Evolutionary conservation across 2,113 vertebrate genomes (phyloP), one percentile per base, ranked within the genome.

Genomic region (Ctenomys sociabilis): DNA sequence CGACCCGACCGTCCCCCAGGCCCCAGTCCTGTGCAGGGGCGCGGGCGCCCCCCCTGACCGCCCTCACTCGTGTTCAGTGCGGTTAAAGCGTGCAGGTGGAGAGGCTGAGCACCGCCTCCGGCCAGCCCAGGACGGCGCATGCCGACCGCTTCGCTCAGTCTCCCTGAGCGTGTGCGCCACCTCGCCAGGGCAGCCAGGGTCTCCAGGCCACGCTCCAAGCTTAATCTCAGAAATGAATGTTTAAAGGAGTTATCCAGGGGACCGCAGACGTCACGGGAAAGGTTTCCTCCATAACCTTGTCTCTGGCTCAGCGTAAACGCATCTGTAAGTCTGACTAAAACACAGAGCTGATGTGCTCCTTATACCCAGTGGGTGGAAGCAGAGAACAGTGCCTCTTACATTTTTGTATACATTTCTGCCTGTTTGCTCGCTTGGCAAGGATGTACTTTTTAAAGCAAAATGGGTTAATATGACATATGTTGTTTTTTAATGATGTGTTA

Each of bases 371-470:
- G 24, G n/a, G 28, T 30, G 32, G 93, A 95, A 93, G 28, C 16
- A 66, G 66, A 85, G n/a, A 78, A 91, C 19, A 77, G 45, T 30
- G 40, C 61, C 70, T 88, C 35, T 43, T 90, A 57, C 72, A 81
- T 94, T 91, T 90, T 94, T 30, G 7, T n/a, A 13, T 57, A 40
- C 49, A 88, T 77, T 77, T 52, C 78, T 95, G 35, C 54, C 40
- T 43, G 73, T n/a, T 86, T 73, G 16, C 30, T 86, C 17, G 87
- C 66, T 52, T 88, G 73, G 43, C 52, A 88, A 66, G 90, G 78
- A 26, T 7, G 26, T 21, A 45, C 81, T 88, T 90, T 91, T 94
- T 26, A 94, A 92, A 84, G 40, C 77, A 93, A 87, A 92, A 66
- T 37, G 28, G 40, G 52, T 54, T 93, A 54, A 91, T 82, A 57